Conservation (phyloP, 1,140 invertebrate species). For the Agrilus planipennis region DNA sequence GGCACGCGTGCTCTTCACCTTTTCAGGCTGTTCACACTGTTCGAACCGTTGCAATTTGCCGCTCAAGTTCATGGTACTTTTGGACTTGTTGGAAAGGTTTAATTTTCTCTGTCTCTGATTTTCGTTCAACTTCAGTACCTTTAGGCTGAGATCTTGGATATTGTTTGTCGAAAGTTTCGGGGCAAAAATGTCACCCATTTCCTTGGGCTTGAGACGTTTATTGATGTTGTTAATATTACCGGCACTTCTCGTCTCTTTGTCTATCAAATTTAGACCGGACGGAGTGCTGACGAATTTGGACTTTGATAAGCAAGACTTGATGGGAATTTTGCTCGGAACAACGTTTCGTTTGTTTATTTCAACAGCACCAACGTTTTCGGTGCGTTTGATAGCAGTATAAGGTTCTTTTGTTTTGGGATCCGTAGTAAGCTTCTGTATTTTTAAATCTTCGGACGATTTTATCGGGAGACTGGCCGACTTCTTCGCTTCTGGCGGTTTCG, state of each 20-base stretch:
- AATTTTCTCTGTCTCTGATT: too few species aligned
- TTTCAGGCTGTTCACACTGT: slow-evolving; percentile 4
- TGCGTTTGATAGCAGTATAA: too few species aligned
- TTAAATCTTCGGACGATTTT: too few species aligned
- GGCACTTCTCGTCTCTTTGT: slow-evolving; percentile 18
- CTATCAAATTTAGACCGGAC: slow-evolving; percentile 28
- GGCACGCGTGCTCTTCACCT: neutral
- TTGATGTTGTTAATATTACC: slow-evolving; percentile 2
- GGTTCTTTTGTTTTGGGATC: too few species aligned
- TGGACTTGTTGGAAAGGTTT: slow-evolving; percentile 12
- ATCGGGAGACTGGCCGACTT: too few species aligned
- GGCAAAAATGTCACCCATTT: too few species aligned
- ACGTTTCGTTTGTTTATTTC: neutral
- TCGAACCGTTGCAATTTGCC: neutral
- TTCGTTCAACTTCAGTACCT: slow-evolving; percentile 30
- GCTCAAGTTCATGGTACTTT: slow-evolving; percentile 3
- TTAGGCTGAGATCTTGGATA: too few species aligned
- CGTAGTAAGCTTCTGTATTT: too few species aligned
- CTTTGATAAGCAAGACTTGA: slow-evolving; percentile 23
- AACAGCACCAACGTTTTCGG: too few species aligned
- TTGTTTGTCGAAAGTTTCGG: too few species aligned
- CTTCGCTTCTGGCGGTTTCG: too few species aligned
- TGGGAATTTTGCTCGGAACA: slow-evolving; percentile 21
- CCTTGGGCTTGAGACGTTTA: neutral
- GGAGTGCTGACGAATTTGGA: slow-evolving; percentile 29